Conservation (phyloP, 92 coral and sea anemone species). For the Phenganax marumi region DNA sequence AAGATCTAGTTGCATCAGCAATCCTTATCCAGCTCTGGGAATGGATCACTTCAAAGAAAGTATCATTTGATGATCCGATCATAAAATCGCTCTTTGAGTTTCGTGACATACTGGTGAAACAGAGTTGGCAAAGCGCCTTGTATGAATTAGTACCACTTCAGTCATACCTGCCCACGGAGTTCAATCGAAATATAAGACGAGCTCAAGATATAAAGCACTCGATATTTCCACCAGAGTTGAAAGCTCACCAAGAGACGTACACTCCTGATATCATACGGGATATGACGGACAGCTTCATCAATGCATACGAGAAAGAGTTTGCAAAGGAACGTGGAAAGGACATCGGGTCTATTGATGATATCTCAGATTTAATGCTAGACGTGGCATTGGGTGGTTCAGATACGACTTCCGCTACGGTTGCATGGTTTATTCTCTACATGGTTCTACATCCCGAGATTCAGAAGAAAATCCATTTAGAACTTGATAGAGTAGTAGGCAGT, state of each 20-base stretch:
- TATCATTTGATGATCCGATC: conserved; percentile 30
- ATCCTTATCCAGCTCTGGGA: conserved; percentile 30
- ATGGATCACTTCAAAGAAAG: conserved; percentile 28
- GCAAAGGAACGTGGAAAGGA: conserved; percentile 12
- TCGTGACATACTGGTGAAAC: conserved; percentile 29
- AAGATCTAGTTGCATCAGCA: conserved; percentile 24
- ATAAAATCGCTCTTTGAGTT: conserved; percentile 9
- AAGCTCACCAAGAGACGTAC: conserved; percentile 2
- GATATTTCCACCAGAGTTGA: conserved; percentile 28
- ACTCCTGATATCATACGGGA: conserved; percentile 20
- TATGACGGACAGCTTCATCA: conserved; percentile 18
- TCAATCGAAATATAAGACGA: conserved; percentile 37
- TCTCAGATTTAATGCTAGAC: conserved; percentile 20
- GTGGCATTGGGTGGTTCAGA: conserved; percentile 47
- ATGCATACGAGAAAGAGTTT: conserved; percentile 21
- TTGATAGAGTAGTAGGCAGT: conserved; percentile 57
- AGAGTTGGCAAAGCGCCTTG: conserved; percentile 29
- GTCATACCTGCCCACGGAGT: conserved; percentile 32
- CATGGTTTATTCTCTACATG: conserved; percentile 53
- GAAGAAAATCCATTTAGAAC: conserved; percentile 52
- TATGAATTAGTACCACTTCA: conserved; percentile 25
- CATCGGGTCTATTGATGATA: conserved; percentile 23
- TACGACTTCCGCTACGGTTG: conserved; percentile 50
- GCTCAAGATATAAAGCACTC: conserved; percentile 25
- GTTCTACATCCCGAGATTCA: conserved; percentile 51